Evolutionary conservation across 1,140 invertebrate species (phyloP), one percentile per base, ranked within the genome.

Genomic region (Anastrepha obliqua): DNA sequence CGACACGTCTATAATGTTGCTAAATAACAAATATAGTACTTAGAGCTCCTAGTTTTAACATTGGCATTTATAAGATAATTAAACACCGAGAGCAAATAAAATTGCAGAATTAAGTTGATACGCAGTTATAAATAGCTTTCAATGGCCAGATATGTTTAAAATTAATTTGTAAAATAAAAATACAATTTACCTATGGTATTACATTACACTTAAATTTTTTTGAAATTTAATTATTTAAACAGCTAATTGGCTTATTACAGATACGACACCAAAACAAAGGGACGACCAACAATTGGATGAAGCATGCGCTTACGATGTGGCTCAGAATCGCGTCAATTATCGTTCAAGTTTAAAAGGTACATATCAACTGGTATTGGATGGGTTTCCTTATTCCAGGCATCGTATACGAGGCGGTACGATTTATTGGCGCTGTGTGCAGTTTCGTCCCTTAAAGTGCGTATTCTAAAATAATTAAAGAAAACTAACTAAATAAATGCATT

Each of bases 351-450:
- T 90, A 59, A 90, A 90, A 64, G 89, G 89, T 20, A 85, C 86
- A 5, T 88, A 88, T 74, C 89, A 90, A 87, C 58, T 90, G 39
- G 88, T 88, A 39, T 70, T 90, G 17, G 86, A 90, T 85, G 89
- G 89, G 51, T 90, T 74, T 87, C 89, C 89, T 8, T 89, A 88
- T 89, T 89, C 89, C 5, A 81, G 89, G 20, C 89, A 90, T 65
- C 64, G 89, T 3, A 65, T 88, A 58, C 64, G 86, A 6, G 88
- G 86, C 0, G 62, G 86, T 13, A 90, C 88, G n/a, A 89, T 88
- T 81, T 90, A 90, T 81, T 90, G 89, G 89, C 87, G 89, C 29
- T 90, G 89, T 89, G 89, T 90, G 8, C 89, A 90, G 74, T 89
- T 89, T 87, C 59, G 87, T 17, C 88, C 89, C 4, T 87, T 90